Evolutionary conservation across 2,113 vertebrate genomes (phyloP).

Genomic region (Anser cygnoides): DNA sequence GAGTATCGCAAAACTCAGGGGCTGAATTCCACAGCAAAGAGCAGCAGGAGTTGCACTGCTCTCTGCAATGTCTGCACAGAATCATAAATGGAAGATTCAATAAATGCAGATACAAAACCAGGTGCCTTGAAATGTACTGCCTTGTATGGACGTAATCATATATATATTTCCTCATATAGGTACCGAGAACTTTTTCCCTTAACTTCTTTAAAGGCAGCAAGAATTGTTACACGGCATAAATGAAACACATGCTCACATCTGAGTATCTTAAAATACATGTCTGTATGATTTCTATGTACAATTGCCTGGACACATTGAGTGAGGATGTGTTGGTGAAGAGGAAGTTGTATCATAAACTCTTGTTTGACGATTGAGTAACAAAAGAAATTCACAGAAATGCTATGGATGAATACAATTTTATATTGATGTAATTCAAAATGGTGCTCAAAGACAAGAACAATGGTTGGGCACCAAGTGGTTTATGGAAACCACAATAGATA

Average conservation of each 20-base stretch:
- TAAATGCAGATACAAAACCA: background rate
- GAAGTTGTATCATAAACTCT: background rate
- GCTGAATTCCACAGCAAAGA: background rate
- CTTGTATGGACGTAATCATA: background rate
- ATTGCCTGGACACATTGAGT: background rate
- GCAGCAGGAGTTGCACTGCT: background rate
- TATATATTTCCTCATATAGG: background rate
- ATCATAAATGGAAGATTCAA: background rate
- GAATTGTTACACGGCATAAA: background rate
- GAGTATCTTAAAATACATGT: background rate
- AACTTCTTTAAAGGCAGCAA: background rate
- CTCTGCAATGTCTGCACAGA: background rate
- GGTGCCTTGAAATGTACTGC: background rate
- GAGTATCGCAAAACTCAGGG: background rate
- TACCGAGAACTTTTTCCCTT: background rate
- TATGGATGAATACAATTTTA: background rate
- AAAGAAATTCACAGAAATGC: background rate
- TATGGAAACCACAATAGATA: background rate
- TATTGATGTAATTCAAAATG: constrained; percentile 5
- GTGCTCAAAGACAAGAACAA: background rate
- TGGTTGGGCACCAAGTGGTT: background rate
- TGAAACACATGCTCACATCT: background rate
- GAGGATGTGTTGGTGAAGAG: background rate
- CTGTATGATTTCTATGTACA: background rate
- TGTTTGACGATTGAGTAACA: background rate